Evolutionary conservation across 2,888 invertebrate genomes (phyloP), one percentile per base, ranked within the genome.

Genomic region (Beris chalybata): DNA sequence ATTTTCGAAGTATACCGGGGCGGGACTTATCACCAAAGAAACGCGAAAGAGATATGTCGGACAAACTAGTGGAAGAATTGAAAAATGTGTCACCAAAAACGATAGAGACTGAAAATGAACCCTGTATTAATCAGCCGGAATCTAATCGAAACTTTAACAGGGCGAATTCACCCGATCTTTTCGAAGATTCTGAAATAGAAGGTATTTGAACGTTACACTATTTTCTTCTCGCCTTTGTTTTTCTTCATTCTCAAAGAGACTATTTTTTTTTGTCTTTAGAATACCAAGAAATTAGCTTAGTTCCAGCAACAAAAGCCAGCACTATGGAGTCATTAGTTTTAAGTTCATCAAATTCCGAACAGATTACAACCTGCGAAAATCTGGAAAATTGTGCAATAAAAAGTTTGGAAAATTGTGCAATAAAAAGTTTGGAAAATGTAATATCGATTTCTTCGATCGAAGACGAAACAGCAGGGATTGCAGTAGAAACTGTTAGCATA

Each of bases 1-100:
- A 86, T 73, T 89, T 88, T 86, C 76, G 79, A 30, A 74, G 80
- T 55, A 89, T 89, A 72, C 86, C 86, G 4, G 89, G 89, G 0
- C 81, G 89, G 66, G 87, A 87, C 57, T 72, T 74, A 11, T 85
- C 87, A 63, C 89, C 88, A 12, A 30, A 53, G 9, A 30, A 53
- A 53, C 11, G 15, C 7, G 12, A 45, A 1, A 9, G 45, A n/a
- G 29, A 45, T 13, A 5, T 15, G 7, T 22, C 7, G 11, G 31
- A 58, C 22, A n/a, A 9, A 15, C 7, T 6, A 13, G 4, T 13
- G 29, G 5, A 48, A 32, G 29, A 48, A 9, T 4, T 5, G 4
- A 15, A 12, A 0, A 69, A n/a, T 53, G 70, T 71, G 22, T 76
- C 73, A 64, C 55, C 54, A 0, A 72, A 77, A 4, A 61, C 77